Conservation (phyloP, 2,113 vertebrate species). For the Coptodon rendalli region DNA sequence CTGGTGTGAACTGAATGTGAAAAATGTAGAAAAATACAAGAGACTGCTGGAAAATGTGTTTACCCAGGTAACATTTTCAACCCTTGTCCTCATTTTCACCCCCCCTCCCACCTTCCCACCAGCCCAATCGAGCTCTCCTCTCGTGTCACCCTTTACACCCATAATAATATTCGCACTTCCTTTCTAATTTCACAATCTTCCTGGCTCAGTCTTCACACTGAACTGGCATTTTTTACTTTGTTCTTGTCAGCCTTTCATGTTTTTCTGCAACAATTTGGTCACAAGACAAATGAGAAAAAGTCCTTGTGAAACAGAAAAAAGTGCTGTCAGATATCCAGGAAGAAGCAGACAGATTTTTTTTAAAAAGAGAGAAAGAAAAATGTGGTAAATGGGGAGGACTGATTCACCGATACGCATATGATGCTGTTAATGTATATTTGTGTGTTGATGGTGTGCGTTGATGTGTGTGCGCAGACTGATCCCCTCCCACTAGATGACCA, state of each 20-base stretch:
- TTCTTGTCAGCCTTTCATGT: background rate
- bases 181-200: background rate
- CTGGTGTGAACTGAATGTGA: background rate
- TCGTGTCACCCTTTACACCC: background rate
- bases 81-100: background rate
- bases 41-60: background rate
- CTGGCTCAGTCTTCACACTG: background rate
- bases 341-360: too few species aligned
- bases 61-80: background rate
- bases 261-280: background rate
- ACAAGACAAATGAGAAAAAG: background rate
- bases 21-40: background rate
- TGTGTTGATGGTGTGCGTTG: background rate
- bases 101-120: background rate
- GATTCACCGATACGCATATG: background rate
- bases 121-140: background rate
- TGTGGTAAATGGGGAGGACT: background rate
- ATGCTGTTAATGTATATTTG: background rate
- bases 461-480: slow-evolving; percentile 20
- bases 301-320: background rate
- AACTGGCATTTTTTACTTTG: background rate
- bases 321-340: background rate
- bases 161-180: background rate
- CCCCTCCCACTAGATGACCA: slow-evolving; percentile 56
- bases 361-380: background rate